phyloP scores from a whole-genome alignment of 2,797 vertebrate genomes.

The Sebastes nivosus region DNA sequence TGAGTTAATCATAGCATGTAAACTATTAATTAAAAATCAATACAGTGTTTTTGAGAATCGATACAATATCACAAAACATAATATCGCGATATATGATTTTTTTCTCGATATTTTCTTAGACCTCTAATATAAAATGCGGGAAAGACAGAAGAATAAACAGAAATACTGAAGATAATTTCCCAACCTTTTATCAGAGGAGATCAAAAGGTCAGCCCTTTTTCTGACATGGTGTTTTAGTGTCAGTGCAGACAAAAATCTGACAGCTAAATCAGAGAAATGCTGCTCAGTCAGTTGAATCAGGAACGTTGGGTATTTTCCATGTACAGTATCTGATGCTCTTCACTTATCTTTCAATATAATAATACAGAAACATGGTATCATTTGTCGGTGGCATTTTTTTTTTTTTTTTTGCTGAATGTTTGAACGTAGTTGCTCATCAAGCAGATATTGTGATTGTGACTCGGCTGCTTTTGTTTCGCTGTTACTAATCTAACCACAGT shows the following conservation, averaged over 20 bases:
- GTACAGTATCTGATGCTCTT: background rate
- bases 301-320: constrained; percentile 12
- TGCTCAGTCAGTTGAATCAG: background rate
- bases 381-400: background rate
- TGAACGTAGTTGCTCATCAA: background rate
- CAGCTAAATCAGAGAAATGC: background rate
- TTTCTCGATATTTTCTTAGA: too few relatives aligned
- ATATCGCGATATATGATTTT: too few relatives aligned
- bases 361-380: background rate
- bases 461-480: background rate
- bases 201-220: constrained; percentile 11
- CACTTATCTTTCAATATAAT: background rate
- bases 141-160: background rate
- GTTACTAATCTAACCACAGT: background rate
- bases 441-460: background rate
- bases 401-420: background rate
- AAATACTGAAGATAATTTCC: background rate
- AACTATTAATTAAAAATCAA: too few relatives aligned
- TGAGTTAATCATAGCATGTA: too few relatives aligned
- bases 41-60: too few relatives aligned
- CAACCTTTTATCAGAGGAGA: background rate
- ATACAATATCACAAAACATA: too few relatives aligned
- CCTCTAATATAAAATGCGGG: too few relatives aligned
- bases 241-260: background rate
- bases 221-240: background rate